These are phyloP conservation scores for Heliocidaris erythrogramma DNA, from an alignment of 35 echinoderm and acorn worm species.

Conservation along the genomic window DNA sequence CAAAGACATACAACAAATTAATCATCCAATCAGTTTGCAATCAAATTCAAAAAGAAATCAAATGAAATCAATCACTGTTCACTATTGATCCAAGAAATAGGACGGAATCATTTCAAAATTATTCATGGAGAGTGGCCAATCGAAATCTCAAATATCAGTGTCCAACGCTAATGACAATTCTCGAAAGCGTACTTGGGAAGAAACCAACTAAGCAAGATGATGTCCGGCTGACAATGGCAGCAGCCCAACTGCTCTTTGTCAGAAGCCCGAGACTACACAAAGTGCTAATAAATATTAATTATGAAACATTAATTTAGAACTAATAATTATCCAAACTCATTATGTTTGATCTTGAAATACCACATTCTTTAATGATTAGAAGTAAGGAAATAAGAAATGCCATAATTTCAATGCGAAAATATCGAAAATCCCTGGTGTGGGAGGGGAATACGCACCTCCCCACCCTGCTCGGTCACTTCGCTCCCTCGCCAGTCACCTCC, in stretches of 20 bases:
- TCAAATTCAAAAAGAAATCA: background rate
- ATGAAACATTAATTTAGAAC: no score
- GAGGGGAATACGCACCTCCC: no score
- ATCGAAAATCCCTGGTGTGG: no score
- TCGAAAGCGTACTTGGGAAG: background rate
- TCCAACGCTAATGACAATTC: background rate
- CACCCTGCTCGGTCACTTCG: no score
- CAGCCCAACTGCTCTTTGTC: background rate
- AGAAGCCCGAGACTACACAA: background rate
- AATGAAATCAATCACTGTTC: background rate
- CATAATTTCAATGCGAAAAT: no score
- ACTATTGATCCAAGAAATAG: background rate
- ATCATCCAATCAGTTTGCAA: background rate
- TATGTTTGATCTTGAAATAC: no score
- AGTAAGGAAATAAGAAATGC: no score
- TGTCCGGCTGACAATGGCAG: background rate
- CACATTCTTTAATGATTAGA: no score
- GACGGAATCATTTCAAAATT: background rate
- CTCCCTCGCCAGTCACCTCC: no score
- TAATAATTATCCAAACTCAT: no score
- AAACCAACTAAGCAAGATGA: background rate
- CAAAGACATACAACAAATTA: background rate
- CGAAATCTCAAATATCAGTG: background rate
- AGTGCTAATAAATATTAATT: no score
- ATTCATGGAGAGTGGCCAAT: background rate